These are phyloP conservation scores for Drosophila nebulosa DNA, from an alignment of 1,140 invertebrate genomes.

Conservation along the genomic window DNA sequence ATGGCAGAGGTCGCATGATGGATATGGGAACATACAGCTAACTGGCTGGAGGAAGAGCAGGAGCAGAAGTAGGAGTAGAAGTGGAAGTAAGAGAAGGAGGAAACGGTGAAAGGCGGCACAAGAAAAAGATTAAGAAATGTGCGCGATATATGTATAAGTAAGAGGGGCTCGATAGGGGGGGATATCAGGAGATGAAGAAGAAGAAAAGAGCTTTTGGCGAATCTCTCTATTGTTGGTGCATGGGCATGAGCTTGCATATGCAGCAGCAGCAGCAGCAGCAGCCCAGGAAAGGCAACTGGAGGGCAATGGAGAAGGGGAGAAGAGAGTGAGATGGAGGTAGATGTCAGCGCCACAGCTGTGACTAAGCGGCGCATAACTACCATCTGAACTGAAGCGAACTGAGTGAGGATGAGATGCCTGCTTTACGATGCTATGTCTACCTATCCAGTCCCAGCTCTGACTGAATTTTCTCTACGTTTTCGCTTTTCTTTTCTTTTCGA, in stretches of 20 bases:
- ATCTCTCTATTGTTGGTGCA: constrained; percentile 41
- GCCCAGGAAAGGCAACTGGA: neutral
- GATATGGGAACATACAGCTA: constrained; percentile 56
- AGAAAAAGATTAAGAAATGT: constrained; percentile 76
- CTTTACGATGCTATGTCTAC: constrained; percentile 1
- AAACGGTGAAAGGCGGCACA: constrained; percentile 30
- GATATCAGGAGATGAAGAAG: too few relatives aligned
- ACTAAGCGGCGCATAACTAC: constrained; percentile 76
- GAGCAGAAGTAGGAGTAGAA: neutral
- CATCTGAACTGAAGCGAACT: constrained; percentile 24
- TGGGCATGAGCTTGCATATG: constrained; percentile 60
- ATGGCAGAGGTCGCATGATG: constrained; percentile 70
- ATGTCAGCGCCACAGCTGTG: constrained; percentile 74
- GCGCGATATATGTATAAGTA: constrained; percentile 29
- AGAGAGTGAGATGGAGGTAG: neutral
- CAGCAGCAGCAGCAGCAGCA: constrained; percentile 23
- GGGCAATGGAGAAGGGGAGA: neutral
- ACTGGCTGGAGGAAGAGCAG: neutral
- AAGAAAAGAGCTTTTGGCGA: neutral
- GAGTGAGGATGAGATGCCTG: constrained; percentile 16
- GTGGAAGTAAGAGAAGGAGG: neutral
- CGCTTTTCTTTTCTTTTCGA: constrained; percentile 23
- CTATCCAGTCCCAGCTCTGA: too few relatives aligned
- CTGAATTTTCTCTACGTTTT: constrained; percentile 10
- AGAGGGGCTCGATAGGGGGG: too few relatives aligned